A percentile compares a stretch with the other conserved stretches of the same genome.
These are phyloP conservation scores for Cassiopea xamachana DNA, from an alignment of 30 jellyfish, hydroid and myxozoan genomes.

Conservation along the genomic window DNA sequence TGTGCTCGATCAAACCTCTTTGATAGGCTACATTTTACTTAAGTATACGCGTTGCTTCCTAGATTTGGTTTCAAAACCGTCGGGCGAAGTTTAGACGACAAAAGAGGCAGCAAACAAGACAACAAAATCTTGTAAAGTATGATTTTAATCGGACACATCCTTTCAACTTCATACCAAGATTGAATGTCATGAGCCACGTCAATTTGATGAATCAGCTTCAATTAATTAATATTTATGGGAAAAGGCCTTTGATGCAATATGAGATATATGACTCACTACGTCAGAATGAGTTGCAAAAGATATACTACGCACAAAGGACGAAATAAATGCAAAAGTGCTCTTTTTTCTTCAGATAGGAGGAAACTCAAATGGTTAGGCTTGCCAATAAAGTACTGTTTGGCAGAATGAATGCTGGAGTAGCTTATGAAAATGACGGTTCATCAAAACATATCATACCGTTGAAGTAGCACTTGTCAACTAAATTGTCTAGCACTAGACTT, in stretches of 20 bases:
- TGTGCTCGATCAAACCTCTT: not conserved
- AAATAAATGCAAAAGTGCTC: too few species aligned
- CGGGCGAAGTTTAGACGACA: conserved; percentile 65
- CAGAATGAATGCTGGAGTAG: too few species aligned
- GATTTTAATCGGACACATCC: conserved; percentile 2
- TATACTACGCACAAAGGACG: not conserved
- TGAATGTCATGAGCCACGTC: not conserved
- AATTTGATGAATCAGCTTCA: conserved; percentile 4
- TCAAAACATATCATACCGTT: too few species aligned
- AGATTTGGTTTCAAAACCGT: conserved; percentile 73
- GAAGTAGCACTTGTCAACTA: too few species aligned
- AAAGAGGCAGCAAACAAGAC: conserved; percentile 46
- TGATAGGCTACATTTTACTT: not conserved
- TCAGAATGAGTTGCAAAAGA: not conserved
- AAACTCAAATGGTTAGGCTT: too few species aligned
- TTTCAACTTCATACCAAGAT: not conserved
- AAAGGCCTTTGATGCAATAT: conserved; percentile 29
- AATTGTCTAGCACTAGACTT: too few species aligned
- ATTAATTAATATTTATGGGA: not conserved
- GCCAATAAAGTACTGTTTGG: too few species aligned
- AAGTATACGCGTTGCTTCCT: not conserved
- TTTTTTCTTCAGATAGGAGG: too few species aligned
- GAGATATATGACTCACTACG: conserved; percentile 1
- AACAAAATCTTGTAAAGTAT: not conserved
- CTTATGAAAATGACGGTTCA: too few species aligned